phyloP scores from a whole-genome alignment of 2,113 vertebrate species.

The Onychorhynchus coronatus region DNA sequence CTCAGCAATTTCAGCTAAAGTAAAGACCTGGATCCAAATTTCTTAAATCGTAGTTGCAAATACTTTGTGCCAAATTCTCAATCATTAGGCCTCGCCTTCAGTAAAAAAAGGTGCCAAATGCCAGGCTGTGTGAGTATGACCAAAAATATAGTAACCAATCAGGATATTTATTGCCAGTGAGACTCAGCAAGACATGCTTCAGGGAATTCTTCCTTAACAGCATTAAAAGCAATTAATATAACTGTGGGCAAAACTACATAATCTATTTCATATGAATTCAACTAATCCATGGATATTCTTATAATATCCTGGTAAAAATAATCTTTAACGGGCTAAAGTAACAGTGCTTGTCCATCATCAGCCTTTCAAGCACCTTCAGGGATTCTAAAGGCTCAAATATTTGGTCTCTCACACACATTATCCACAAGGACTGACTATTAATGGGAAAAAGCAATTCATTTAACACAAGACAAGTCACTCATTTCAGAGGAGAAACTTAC shows the following conservation, averaged over 20 bases:
- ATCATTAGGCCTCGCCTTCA: neutral
- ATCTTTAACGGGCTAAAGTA: neutral
- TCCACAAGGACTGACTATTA: neutral
- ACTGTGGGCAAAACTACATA: neutral
- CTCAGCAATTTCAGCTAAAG: neutral
- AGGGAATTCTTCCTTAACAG: neutral
- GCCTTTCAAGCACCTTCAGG: neutral
- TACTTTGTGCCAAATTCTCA: neutral
- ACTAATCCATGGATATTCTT: neutral
- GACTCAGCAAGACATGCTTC: neutral
- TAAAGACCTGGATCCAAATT: neutral
- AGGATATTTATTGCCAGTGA: neutral
- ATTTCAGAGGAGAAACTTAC: conserved; percentile 62
- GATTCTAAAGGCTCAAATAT: neutral
- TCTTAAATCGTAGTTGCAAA: neutral
- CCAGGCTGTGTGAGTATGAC: neutral
- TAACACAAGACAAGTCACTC: neutral
- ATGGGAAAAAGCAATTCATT: neutral
- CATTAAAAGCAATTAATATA: neutral
- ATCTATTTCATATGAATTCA: neutral
- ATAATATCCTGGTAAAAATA: neutral
- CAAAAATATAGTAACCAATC: neutral
- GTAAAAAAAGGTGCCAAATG: neutral
- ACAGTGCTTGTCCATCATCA: neutral
- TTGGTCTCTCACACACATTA: neutral